phyloP scores from a whole-genome alignment of 1,140 invertebrate species.

The Drosophila triauraria region DNA sequence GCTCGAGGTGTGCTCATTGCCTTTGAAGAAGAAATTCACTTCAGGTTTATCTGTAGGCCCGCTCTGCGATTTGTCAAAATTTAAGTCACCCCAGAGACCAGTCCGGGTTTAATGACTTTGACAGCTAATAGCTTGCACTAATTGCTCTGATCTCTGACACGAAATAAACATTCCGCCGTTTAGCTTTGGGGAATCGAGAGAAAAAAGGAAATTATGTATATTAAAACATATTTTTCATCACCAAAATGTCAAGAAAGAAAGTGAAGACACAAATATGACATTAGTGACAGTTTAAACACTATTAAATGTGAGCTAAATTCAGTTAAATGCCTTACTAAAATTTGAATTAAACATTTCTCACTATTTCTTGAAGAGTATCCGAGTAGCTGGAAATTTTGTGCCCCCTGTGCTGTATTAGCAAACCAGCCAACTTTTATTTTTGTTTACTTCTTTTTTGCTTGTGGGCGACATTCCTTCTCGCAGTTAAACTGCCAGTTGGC shows the following conservation, averaged over 20 bases:
- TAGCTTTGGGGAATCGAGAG: neutral
- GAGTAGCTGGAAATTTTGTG: neutral
- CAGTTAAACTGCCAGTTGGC: conserved; percentile 38
- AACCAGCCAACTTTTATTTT: conserved; percentile 5
- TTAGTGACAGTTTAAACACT: conserved; percentile 3
- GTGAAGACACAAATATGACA: conserved; percentile 23
- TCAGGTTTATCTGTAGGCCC: conserved; percentile 17
- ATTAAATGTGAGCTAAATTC: neutral
- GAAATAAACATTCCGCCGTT: conserved; percentile 30
- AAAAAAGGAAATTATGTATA: conserved; percentile 30
- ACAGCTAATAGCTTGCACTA: conserved; percentile 59
- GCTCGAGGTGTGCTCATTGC: conserved; percentile 36
- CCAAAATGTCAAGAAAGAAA: conserved; percentile 20
- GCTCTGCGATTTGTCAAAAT: conserved; percentile 54
- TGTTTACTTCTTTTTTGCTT: conserved; percentile 4
- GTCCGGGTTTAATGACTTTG: conserved; percentile 42
- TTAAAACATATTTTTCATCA: conserved; percentile 20
- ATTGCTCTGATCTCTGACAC: conserved; percentile 58
- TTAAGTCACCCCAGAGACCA: conserved; percentile 43
- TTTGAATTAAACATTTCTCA: too few species aligned
- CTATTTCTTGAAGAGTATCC: neutral
- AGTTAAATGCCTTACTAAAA: neutral
- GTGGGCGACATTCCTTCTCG: conserved; percentile 48
- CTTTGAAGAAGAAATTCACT: conserved; percentile 26
- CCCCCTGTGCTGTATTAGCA: neutral